phyloP scores from a whole-genome alignment of 92 coral and sea anemone species.

The Heliopora coerulea region DNA sequence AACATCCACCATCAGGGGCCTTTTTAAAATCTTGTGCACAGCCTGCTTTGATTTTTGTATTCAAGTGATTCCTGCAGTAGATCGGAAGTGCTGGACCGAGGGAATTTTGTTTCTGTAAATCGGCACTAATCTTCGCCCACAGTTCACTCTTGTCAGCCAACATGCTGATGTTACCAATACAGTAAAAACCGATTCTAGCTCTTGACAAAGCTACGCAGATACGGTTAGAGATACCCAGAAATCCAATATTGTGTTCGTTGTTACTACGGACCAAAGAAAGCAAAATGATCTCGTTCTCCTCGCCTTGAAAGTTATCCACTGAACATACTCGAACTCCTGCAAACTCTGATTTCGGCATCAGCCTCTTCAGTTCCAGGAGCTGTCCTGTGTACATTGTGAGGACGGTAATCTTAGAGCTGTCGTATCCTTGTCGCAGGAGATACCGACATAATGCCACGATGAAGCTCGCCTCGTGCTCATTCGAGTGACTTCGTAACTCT shows the following conservation, averaged over 20 bases:
- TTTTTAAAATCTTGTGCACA: conserved; percentile 60
- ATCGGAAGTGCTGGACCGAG: conserved; percentile 59
- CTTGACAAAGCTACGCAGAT: conserved; percentile 82
- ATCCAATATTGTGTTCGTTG: conserved; percentile 62
- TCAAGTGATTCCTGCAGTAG: conserved; percentile 69
- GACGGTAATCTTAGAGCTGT: conserved; percentile 64
- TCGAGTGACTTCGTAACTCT: conserved; percentile 71
- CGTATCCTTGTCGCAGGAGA: conserved; percentile 75
- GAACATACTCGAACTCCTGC: conserved; percentile 75
- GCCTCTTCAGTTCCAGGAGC: conserved; percentile 55
- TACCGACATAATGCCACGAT: conserved; percentile 79
- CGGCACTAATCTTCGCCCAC: conserved; percentile 59
- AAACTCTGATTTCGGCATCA: conserved; percentile 66
- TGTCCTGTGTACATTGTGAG: conserved; percentile 92
- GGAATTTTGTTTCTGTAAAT: conserved; percentile 49
- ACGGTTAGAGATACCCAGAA: conserved; percentile 66
- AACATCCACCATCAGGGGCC: conserved; percentile 90
- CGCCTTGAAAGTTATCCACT: conserved; percentile 26
- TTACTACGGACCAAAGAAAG: conserved; percentile 78
- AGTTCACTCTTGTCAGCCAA: conserved; percentile 62
- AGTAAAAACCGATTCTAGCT: conserved; percentile 75
- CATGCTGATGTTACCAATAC: conserved; percentile 71
- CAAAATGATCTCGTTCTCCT: conserved; percentile 56
- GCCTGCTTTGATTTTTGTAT: conserved; percentile 46
- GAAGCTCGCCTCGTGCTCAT: conserved; percentile 76